phyloP scores from a whole-genome alignment of 2,113 vertebrate species.

The Muntiacus muntjak region DNA sequence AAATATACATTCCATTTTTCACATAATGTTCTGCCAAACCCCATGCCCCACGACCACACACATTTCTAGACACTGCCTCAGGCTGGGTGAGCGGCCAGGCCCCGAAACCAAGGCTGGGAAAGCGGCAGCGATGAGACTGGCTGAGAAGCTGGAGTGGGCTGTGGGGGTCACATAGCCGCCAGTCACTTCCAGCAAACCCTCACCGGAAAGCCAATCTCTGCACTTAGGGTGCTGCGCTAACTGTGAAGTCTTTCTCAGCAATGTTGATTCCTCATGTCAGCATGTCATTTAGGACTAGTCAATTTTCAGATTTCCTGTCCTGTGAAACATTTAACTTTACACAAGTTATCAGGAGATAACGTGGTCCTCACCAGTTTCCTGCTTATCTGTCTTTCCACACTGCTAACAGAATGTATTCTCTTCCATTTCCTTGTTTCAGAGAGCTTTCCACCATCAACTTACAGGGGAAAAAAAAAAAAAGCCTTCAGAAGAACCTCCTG shows the following conservation, averaged over 20 bases:
- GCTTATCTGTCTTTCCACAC: not conserved
- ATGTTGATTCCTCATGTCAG: not conserved
- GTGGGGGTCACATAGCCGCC: not conserved
- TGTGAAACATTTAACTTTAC: constrained; percentile 8
- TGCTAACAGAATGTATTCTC: not conserved
- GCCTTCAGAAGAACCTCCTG: not conserved
- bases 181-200: not conserved
- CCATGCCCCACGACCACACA: not conserved
- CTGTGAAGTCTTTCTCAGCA: not conserved
- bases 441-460: not conserved
- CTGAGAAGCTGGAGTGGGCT: not conserved
- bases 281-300: not conserved
- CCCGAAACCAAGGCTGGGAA: not conserved
- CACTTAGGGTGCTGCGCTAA: not conserved
- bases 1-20: constrained; percentile 28
- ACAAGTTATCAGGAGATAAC: not conserved
- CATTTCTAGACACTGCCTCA: not conserved
- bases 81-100: not conserved
- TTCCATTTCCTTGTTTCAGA: not conserved
- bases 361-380: not conserved
- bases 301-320: constrained; percentile 35
- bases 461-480: not conserved
- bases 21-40: constrained; percentile 49
- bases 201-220: not conserved
- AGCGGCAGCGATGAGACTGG: not conserved